Percentiles rank a stretch among this genome's conserved stretches.
These are phyloP conservation scores for Cotesia vestalis DNA, from an alignment of 1,140 invertebrate genomes.

Conservation along the genomic window DNA sequence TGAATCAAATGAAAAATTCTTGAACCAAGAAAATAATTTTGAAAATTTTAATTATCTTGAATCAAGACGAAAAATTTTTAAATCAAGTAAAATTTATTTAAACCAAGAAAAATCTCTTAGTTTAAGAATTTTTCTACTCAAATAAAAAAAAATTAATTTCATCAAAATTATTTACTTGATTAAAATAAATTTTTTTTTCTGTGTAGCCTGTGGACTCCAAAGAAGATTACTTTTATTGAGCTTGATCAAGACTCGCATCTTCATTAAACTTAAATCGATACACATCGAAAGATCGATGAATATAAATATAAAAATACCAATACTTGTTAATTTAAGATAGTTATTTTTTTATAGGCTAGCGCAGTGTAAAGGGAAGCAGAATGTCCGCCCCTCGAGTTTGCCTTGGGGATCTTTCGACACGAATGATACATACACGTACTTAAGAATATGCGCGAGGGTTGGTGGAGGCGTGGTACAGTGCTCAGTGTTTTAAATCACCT, in stretches of 20 bases:
- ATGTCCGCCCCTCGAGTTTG: conserved; percentile 46
- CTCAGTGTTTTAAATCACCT: conserved; percentile 60
- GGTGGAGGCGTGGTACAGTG: conserved; percentile 44
- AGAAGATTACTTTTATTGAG: conserved; percentile 55
- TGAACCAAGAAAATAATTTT: too few species aligned
- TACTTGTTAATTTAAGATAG: conserved; percentile 47
- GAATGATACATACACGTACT: conserved; percentile 14
- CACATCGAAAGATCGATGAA: conserved; percentile 18
- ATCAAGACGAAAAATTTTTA: too few species aligned
- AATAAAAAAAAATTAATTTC: too few species aligned
- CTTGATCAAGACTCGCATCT: conserved; percentile 55
- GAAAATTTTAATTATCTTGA: too few species aligned
- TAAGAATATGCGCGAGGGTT: conserved; percentile 18
- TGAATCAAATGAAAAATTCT: too few species aligned
- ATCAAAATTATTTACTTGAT: too few species aligned
- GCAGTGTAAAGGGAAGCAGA: conserved; percentile 34
- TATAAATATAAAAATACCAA: conserved; percentile 34
- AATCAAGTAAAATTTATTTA: too few species aligned
- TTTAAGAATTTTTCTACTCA: too few species aligned
- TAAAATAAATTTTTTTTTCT: too few species aligned
- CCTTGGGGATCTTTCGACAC: conserved; percentile 43
- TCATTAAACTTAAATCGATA: conserved; percentile 50
- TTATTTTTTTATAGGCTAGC: conserved; percentile 4
- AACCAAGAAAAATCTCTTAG: too few species aligned
- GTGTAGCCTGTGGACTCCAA: conserved; percentile 43